These are phyloP conservation scores for Myotis myotis DNA, from an alignment of 2,797 vertebrate genomes.

Conservation along the genomic window DNA sequence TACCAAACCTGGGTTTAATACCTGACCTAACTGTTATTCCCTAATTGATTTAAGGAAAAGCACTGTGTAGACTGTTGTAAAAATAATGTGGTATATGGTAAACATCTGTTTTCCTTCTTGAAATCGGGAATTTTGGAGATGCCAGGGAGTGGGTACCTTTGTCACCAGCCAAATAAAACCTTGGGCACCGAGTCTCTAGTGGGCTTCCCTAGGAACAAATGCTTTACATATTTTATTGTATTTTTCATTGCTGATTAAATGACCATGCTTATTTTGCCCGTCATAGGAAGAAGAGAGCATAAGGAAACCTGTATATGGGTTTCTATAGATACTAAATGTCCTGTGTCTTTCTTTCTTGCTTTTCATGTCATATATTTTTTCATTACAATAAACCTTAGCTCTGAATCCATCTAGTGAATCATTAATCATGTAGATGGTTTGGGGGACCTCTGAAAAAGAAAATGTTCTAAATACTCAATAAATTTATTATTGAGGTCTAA, in stretches of 20 bases:
- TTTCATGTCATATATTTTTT: not conserved
- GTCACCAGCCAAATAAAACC: not conserved
- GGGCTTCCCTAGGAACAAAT: not conserved
- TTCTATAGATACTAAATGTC: not conserved
- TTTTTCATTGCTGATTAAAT: not conserved
- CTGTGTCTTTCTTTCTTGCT: not conserved
- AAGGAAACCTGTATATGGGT: not conserved
- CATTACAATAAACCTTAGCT: not conserved
- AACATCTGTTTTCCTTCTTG: not conserved
- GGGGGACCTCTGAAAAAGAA: not conserved
- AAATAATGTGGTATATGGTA: not conserved
- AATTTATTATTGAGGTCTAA: not conserved
- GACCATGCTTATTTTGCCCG: not conserved
- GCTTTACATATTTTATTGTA: not conserved
- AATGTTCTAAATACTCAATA: not conserved
- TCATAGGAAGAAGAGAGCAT: not conserved
- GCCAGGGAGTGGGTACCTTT: not conserved
- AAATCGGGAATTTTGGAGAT: not conserved
- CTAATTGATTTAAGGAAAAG: not conserved
- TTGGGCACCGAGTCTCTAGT: not conserved
- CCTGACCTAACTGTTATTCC: not conserved
- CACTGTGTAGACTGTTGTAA: not conserved
- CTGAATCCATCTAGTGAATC: not conserved
- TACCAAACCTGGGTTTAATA: not conserved
- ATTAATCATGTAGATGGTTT: not conserved